Conservation (phyloP, 2,888 invertebrate genomes). For the Kryphioiulus occultus region DNA sequence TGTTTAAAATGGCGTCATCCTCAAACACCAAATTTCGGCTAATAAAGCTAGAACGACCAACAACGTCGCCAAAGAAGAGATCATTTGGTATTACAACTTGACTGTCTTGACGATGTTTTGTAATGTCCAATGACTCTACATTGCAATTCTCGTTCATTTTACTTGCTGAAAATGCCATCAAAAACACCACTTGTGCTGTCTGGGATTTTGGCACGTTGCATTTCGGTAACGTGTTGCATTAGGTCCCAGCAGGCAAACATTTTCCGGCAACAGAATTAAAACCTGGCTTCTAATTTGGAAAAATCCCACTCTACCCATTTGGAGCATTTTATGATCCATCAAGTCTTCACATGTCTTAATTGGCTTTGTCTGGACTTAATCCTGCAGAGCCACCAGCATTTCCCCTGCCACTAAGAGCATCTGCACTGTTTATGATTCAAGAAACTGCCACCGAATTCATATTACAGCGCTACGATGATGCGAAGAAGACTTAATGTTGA, state of each 20-base stretch:
- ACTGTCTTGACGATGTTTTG: no score
- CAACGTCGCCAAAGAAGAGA: no score
- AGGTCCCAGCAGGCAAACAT: not conserved
- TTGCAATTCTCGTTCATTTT: no score
- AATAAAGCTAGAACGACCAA: no score
- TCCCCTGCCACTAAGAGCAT: not conserved
- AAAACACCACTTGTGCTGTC: no score
- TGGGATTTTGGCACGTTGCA: no score
- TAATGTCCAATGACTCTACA: no score
- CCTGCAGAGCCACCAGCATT: not conserved
- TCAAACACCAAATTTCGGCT: no score
- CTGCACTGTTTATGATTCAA: not conserved
- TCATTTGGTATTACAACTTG: no score
- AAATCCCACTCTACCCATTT: not conserved
- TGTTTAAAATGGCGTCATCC: no score
- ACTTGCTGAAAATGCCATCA: no score
- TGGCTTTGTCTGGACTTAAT: conserved; percentile 1
- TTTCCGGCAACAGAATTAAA: not conserved
- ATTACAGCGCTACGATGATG: not conserved
- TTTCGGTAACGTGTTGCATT: no score
- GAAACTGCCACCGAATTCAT: not conserved
- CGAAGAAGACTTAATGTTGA: not conserved
- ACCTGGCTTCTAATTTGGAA: not conserved
- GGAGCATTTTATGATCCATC: not conserved
- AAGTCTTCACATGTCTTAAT: not conserved